Percentiles rank a stretch among this genome's conserved stretches.
Conservation (phyloP, 2,113 vertebrate species). For the Caranx melampygus region DNA sequence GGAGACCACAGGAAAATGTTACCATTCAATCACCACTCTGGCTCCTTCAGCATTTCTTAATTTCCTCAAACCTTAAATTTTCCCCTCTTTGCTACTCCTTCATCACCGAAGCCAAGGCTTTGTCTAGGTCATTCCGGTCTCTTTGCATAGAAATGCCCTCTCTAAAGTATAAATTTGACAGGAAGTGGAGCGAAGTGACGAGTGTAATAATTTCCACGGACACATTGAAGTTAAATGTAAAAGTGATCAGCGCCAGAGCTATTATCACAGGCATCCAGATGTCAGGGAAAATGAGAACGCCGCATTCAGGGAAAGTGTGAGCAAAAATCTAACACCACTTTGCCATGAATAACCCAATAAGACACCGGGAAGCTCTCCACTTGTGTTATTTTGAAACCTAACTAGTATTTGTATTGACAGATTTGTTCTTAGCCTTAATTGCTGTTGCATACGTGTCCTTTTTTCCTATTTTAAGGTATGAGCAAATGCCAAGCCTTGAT, state of each 20-base stretch:
- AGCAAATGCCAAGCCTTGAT: constrained; percentile 34
- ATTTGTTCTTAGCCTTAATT: constrained; percentile 41
- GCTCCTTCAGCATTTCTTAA: constrained; percentile 53
- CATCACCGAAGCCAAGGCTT: constrained; percentile 40
- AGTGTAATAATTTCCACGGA: constrained; percentile 68
- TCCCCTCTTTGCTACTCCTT: constrained; percentile 52
- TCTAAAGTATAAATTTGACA: constrained; percentile 46
- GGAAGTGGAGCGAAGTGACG: constrained; percentile 62
- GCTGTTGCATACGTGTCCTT: not conserved
- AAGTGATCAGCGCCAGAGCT: constrained; percentile 59
- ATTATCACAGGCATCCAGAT: constrained; percentile 61
- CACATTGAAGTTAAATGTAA: constrained; percentile 59
- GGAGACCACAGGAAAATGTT: constrained; percentile 70
- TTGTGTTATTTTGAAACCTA: constrained; percentile 39
- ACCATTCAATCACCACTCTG: constrained; percentile 65
- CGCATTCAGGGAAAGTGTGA: constrained; percentile 64
- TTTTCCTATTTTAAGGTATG: constrained; percentile 20
- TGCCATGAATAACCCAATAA: constrained; percentile 39
- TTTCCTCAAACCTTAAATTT: constrained; percentile 62
- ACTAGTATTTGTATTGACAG: constrained; percentile 44
- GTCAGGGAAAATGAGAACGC: constrained; percentile 56
- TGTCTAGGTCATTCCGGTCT: constrained; percentile 58
- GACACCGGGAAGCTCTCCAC: constrained; percentile 46
- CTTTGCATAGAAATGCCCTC: constrained; percentile 55
- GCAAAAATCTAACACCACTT: constrained; percentile 48